Conservation (phyloP, 2,888 invertebrate species). For the Gymnoscelis rufifasciata region DNA sequence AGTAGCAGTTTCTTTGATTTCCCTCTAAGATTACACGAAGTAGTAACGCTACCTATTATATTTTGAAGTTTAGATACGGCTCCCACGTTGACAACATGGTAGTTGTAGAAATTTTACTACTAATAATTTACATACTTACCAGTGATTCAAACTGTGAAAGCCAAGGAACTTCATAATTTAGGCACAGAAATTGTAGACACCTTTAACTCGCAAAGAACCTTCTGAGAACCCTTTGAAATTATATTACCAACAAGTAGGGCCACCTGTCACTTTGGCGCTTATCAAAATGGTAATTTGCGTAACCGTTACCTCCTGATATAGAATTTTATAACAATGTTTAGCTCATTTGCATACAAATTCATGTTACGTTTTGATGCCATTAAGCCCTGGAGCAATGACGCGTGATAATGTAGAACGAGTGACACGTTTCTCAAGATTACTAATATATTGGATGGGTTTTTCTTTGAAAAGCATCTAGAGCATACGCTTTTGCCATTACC, state of each 20-base stretch:
- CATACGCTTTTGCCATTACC: background rate
- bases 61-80: too few species aligned
- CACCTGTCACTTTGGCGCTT: conserved; percentile 20
- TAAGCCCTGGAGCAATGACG: conserved; percentile 1
- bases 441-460: background rate
- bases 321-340: conserved; percentile 22
- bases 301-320: conserved; percentile 21
- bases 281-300: conserved; percentile 21
- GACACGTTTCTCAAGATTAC: background rate
- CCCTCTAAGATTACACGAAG: too few species aligned
- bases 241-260: conserved; percentile 12
- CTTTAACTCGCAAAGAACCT: conserved; percentile 5
- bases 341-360: conserved; percentile 22
- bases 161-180: too few species aligned
- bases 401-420: conserved; percentile 7
- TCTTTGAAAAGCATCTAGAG: background rate
- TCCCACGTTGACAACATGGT: too few species aligned
- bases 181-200: background rate
- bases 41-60: too few species aligned
- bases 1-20: too few species aligned
- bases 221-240: conserved; percentile 3
- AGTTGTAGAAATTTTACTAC: too few species aligned
- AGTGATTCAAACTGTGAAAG: too few species aligned
- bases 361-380: conserved; percentile 10
- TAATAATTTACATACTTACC: too few species aligned